Conservation (phyloP, 2,888 invertebrate species). For the Atherix ibis region DNA sequence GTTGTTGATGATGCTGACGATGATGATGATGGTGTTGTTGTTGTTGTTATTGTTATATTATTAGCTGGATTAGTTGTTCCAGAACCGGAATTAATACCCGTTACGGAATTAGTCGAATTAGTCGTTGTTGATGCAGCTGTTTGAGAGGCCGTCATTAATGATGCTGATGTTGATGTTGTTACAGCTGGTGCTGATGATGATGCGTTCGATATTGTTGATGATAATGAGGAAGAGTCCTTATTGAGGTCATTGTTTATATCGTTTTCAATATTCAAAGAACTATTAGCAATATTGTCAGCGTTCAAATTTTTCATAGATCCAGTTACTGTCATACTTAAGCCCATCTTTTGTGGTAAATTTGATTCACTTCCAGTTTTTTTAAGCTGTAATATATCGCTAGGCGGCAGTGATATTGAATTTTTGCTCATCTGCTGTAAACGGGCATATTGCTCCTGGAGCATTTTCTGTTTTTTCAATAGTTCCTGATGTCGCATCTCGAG, state of each 20-base stretch:
- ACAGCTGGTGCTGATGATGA: constrained; percentile 17
- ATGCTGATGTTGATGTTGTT: constrained; percentile 7
- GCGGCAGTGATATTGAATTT: constrained; percentile 49
- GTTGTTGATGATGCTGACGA: background rate
- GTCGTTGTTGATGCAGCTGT: too few species aligned
- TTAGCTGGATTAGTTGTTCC: constrained; percentile 12
- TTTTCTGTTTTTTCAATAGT: constrained; percentile 69
- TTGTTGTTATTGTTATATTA: constrained; percentile 15
- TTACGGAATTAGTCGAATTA: constrained; percentile 9
- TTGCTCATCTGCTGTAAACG: constrained; percentile 76
- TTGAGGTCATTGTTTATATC: too few species aligned
- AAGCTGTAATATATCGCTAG: constrained; percentile 40
- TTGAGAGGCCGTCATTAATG: too few species aligned
- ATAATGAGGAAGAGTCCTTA: too few species aligned
- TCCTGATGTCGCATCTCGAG: constrained; percentile 82
- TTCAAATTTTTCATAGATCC: constrained; percentile 21
- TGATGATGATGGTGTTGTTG: constrained; percentile 25
- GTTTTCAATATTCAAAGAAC: too few species aligned
- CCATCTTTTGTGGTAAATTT: constrained; percentile 70
- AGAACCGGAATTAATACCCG: background rate
- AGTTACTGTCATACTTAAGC: constrained; percentile 40
- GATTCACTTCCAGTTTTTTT: constrained; percentile 84
- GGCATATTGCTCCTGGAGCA: constrained; percentile 82
- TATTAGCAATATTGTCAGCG: too few species aligned
- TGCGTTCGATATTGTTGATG: constrained; percentile 16